Conservation (phyloP, 1,140 invertebrate genomes). For the Arion vulgaris region DNA sequence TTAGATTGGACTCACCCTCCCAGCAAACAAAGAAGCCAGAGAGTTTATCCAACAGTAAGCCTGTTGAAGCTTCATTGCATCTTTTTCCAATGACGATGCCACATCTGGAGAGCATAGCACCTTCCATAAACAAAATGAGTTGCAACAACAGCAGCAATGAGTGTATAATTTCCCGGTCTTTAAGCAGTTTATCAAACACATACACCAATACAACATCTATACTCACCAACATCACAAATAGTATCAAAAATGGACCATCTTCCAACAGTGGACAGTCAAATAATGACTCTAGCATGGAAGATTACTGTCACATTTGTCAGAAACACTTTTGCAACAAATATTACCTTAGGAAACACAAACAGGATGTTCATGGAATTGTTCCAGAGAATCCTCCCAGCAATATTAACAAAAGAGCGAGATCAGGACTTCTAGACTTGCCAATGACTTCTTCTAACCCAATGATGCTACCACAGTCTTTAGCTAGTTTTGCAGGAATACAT, state of each 20-base stretch:
- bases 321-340: constrained; percentile 75
- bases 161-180: not conserved
- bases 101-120: constrained; percentile 36
- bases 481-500: constrained; percentile 59
- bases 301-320: constrained; percentile 73
- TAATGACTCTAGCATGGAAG: constrained; percentile 63
- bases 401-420: constrained; percentile 50
- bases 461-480: constrained; percentile 64
- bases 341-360: constrained; percentile 77
- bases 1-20: constrained; percentile 42
- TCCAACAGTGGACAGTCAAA: constrained; percentile 32
- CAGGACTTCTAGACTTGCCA: constrained; percentile 48
- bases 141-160: constrained; percentile 10
- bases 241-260: constrained; percentile 29
- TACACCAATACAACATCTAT: constrained; percentile 39
- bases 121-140: constrained; percentile 29
- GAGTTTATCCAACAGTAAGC: not conserved
- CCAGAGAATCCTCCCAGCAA: constrained; percentile 61
- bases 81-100: constrained; percentile 31
- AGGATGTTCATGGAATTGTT: constrained; percentile 77
- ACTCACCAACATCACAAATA: constrained; percentile 39
- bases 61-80: not conserved
- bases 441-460: constrained; percentile 52
- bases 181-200: not conserved
- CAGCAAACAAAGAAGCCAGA: constrained; percentile 12